Conservation (phyloP, 1,140 invertebrate genomes). For the Agrilus planipennis region DNA sequence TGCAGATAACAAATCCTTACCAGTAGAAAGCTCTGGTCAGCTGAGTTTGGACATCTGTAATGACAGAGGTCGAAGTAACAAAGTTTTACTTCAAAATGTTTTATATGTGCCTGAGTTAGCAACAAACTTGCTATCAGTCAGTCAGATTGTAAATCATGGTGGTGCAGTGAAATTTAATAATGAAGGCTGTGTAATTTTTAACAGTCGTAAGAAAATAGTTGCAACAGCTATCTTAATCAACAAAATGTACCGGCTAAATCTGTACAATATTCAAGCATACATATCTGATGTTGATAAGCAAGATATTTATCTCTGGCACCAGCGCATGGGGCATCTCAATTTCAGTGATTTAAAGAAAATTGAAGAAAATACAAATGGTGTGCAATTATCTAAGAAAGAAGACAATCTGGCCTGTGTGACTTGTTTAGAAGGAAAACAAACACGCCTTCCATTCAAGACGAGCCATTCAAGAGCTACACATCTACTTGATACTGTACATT, state of each 20-base stretch:
- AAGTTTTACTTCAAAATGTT: not conserved
- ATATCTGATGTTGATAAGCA: not conserved
- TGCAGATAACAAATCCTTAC: too few relatives aligned
- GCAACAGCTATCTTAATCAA: not conserved
- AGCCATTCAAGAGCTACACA: not conserved
- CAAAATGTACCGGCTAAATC: not conserved
- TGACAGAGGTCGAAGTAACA: too few relatives aligned
- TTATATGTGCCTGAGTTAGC: conserved; percentile 20
- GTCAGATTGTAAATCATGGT: conserved; percentile 18
- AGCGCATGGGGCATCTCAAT: not conserved
- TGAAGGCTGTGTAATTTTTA: not conserved
- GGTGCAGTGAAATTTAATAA: conserved; percentile 17
- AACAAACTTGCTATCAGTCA: conserved; percentile 20
- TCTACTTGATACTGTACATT: conserved; percentile 14
- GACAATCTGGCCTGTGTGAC: conserved; percentile 10
- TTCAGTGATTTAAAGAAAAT: not conserved
- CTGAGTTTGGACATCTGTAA: too few relatives aligned
- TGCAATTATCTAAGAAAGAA: conserved; percentile 3
- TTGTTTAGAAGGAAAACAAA: conserved; percentile 14
- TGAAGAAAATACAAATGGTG: not conserved
- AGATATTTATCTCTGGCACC: not conserved
- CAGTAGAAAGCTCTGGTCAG: too few relatives aligned
- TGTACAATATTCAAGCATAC: not conserved
- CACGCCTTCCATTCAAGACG: conserved; percentile 14
- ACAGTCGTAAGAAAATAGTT: not conserved